phyloP scores from a whole-genome alignment of 1,140 invertebrate species.

The Ectropis grisescens region DNA sequence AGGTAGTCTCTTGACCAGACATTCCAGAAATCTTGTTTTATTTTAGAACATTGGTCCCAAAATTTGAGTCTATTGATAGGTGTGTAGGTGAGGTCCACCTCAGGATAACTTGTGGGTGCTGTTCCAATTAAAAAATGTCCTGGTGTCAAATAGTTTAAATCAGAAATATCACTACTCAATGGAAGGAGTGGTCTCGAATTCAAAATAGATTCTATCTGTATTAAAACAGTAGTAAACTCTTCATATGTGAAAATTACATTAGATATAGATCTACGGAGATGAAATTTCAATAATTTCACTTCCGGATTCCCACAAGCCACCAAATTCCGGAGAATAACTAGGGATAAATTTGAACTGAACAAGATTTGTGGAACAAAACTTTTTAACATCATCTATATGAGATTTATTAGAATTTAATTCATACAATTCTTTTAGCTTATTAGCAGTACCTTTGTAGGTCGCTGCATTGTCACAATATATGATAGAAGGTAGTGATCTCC shows the following conservation, averaged over 20 bases:
- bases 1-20: no score
- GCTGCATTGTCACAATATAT: slow-evolving; percentile 2
- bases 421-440: slow-evolving; percentile 1
- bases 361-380: slow-evolving; percentile 3
- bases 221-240: slow-evolving; percentile 12
- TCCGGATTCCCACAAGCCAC: slow-evolving; percentile 10
- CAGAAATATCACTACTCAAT: no score
- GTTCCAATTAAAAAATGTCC: no score
- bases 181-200: slow-evolving; percentile 4
- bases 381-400: neutral
- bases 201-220: slow-evolving; percentile 14
- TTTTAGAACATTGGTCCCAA: no score
- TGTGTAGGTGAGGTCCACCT: no score
- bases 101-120: no score
- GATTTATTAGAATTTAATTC: neutral
- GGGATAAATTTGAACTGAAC: slow-evolving; percentile 15
- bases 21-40: no score
- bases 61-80: no score
- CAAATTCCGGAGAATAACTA: slow-evolving; percentile 12
- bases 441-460: slow-evolving; percentile 3
- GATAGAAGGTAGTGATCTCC: slow-evolving; percentile 2
- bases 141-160: no score
- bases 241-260: slow-evolving; percentile 13
- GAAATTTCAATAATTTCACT: slow-evolving; percentile 11
- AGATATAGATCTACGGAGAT: slow-evolving; percentile 9